These are phyloP conservation scores for Ceratoteleas bidentatus DNA, from an alignment of 1,140 invertebrate species.

Conservation along the genomic window DNA sequence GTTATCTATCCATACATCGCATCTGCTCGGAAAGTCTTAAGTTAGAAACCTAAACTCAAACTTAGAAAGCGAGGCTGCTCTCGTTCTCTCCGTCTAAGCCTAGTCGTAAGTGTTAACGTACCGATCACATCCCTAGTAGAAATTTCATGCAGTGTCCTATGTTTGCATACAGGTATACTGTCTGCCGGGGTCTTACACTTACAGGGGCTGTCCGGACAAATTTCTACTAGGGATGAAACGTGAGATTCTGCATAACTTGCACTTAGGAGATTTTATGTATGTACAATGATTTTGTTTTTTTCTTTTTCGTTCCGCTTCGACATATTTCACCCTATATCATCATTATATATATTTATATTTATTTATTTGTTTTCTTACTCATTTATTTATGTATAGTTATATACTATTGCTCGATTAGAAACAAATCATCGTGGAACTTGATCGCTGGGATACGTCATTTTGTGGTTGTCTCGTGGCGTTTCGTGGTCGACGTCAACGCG, in stretches of 20 bases:
- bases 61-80: constrained; percentile 62
- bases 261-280: constrained; percentile 66
- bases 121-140: too few relatives aligned
- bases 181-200: too few relatives aligned
- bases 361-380: constrained; percentile 36
- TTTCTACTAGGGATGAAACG: too few relatives aligned
- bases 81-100: constrained; percentile 57
- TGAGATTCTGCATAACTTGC: constrained; percentile 67
- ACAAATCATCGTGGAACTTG: constrained; percentile 28
- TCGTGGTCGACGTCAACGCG: not conserved
- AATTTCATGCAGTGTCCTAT: too few relatives aligned
- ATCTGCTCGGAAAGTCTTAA: constrained; percentile 55
- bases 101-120: constrained; percentile 62
- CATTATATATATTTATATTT: constrained; percentile 14
- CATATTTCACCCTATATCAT: too few relatives aligned
- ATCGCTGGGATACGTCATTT: constrained; percentile 23
- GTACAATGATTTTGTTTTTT: constrained; percentile 50
- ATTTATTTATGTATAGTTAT: too few relatives aligned
- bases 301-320: constrained; percentile 5
- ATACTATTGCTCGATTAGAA: too few relatives aligned
- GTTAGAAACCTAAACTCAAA: constrained; percentile 47
- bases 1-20: too few relatives aligned
- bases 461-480: constrained; percentile 13
- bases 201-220: too few relatives aligned
- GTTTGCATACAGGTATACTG: too few relatives aligned